Evolutionary conservation across 2,113 vertebrate species (phyloP).

Genomic region (Lepisosteus osseus): DNA sequence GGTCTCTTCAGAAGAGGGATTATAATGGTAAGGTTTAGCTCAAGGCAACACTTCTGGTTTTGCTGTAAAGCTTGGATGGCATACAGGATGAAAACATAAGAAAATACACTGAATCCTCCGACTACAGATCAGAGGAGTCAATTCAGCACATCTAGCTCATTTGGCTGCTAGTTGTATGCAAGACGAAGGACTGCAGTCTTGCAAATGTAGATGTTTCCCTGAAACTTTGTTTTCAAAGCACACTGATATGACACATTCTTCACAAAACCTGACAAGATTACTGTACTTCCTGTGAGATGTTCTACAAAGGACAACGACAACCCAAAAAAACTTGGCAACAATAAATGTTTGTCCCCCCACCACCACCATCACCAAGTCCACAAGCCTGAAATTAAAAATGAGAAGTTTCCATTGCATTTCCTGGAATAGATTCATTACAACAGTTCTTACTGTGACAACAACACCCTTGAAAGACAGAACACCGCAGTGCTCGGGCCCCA

Average conservation of each 20-base stretch:
- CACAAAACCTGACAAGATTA: too few relatives aligned
- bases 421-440: too few relatives aligned
- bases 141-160: slow-evolving; percentile 7
- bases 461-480: too few relatives aligned
- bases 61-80: slow-evolving; percentile 27
- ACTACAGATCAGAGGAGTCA: slow-evolving; percentile 3
- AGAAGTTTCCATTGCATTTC: too few relatives aligned
- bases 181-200: background rate
- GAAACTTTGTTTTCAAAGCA: background rate
- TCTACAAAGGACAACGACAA: too few relatives aligned
- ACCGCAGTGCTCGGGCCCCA: too few relatives aligned
- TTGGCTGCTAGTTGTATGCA: slow-evolving; percentile 21
- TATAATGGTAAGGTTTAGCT: slow-evolving; percentile 15
- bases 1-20: slow-evolving; percentile 23
- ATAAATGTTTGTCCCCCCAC: too few relatives aligned
- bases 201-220: background rate
- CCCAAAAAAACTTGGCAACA: too few relatives aligned
- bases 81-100: slow-evolving; percentile 12
- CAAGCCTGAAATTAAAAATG: too few relatives aligned
- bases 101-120: slow-evolving; percentile 13
- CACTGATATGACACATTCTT: background rate
- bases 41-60: slow-evolving; percentile 8
- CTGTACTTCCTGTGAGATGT: too few relatives aligned
- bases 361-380: too few relatives aligned
- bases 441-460: too few relatives aligned